These are phyloP conservation scores for Tinea semifulvella DNA, from an alignment of 2,888 invertebrate species.

Conservation along the genomic window DNA sequence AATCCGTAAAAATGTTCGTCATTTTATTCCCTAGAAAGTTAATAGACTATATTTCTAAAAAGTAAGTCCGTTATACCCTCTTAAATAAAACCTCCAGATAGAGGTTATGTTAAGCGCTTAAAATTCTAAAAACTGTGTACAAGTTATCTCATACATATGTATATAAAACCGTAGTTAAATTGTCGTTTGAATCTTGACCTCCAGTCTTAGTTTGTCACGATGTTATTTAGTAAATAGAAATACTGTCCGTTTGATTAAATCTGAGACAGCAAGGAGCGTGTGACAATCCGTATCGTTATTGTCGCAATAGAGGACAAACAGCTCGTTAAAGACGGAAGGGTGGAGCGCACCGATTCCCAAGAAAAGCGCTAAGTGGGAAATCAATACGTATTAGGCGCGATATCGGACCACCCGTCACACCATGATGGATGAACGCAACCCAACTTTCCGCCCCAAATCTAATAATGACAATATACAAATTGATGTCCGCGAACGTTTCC, in stretches of 20 bases:
- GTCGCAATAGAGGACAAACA: constrained; percentile 60
- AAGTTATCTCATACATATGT: no score
- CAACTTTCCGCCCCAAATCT: constrained; percentile 57
- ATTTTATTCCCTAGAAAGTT: no score
- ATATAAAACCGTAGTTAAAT: no score
- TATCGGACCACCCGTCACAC: constrained; percentile 61
- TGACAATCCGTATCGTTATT: constrained; percentile 28
- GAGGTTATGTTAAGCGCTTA: no score
- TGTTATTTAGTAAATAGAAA: neutral
- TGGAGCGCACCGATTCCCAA: constrained; percentile 60
- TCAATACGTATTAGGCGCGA: constrained; percentile 67
- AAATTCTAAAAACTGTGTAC: no score
- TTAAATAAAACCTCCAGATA: no score
- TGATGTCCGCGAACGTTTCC: constrained; percentile 58
- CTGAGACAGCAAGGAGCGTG: constrained; percentile 24
- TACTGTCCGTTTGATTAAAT: neutral
- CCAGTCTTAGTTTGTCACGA: no score
- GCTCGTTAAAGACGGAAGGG: constrained; percentile 64
- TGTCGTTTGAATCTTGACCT: no score
- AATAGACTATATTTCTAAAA: no score
- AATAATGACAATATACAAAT: constrained; percentile 68
- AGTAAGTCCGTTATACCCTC: no score
- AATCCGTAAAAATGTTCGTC: no score
- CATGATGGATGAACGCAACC: constrained; percentile 64
- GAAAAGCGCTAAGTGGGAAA: constrained; percentile 67